Evolutionary conservation across 2,113 vertebrate genomes (phyloP), one percentile per base, ranked within the genome.

Genomic region (Vimba vimba): DNA sequence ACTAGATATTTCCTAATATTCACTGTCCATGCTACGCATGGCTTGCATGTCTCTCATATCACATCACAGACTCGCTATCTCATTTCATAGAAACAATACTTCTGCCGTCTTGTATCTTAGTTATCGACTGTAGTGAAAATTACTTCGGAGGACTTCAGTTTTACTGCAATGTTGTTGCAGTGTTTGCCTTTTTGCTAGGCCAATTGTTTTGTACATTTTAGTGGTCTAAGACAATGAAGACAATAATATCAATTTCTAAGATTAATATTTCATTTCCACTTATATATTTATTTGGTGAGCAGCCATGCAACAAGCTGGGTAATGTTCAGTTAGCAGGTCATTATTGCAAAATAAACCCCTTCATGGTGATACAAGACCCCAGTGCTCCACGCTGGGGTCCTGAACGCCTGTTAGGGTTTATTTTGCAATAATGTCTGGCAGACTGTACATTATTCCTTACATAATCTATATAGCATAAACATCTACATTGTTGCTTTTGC

Each of bases 51-150:
- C 71, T 47, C 71, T 74, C 43, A 15, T 47, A 47, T 74, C 71
- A 74, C 39, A 74, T 25, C 12, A 25, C 43, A 47, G 23, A 25
- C 39, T 47, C 6, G 43, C 43, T 25, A 25, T 76, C 4, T 74
- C 36, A 45, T 15, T 77, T 77, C 45, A 69, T 36, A 6, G 4
- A 52, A 76, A 76, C 9, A 13, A 15, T 5, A 52, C 4, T 30
- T 7, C 12, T 2, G 25, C 47, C 47, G 19, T 52, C 47, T 76
- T 76, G 11, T 27, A 76, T 47, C 45, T 25, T 21, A 43, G 4
- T 71, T 71, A 71, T 45, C 7, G 10, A 73, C 69, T 73, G 36
- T 47, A 77, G 74, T 17, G 74, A 9, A 77, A 30, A 55, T 77
- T 1, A 30, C 25, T 47, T 76, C 10, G 43, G 13, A 52, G 25